Percentiles rank a stretch among this genome's conserved stretches.
These are phyloP conservation scores for Cordilura impudica DNA, from an alignment of 2,888 invertebrate genomes.

Conservation along the genomic window DNA sequence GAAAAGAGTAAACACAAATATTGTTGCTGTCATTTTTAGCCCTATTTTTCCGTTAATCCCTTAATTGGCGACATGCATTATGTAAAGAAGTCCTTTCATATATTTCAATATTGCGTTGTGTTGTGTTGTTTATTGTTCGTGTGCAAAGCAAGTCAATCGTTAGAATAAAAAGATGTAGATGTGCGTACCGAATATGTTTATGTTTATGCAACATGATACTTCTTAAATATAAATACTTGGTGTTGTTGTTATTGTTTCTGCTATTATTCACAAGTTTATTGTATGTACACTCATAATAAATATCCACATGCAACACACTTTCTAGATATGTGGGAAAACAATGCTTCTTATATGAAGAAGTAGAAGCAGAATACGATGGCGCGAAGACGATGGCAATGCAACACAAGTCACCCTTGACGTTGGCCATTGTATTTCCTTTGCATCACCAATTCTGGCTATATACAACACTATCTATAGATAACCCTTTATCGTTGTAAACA, in stretches of 20 bases:
- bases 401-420: slow-evolving; percentile 62
- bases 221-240: slow-evolving; percentile 21
- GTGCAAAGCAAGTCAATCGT: slow-evolving; percentile 35
- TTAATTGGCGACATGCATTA: slow-evolving; percentile 53
- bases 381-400: slow-evolving; percentile 35
- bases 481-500: slow-evolving; percentile 5
- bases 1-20: slow-evolving; percentile 16
- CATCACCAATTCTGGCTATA: not conserved
- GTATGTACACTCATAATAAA: not conserved
- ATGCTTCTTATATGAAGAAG: slow-evolving; percentile 7
- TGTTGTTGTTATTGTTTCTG: slow-evolving; percentile 6
- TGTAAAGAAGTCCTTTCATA: slow-evolving; percentile 12
- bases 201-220: slow-evolving; percentile 46
- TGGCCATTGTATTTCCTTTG: slow-evolving; percentile 42
- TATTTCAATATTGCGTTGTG: slow-evolving; percentile 15
- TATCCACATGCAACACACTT: not conserved
- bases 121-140: slow-evolving; percentile 30
- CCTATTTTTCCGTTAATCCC: slow-evolving; percentile 33
- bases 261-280: slow-evolving; percentile 14
- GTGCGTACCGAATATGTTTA: not conserved
- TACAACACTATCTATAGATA: not conserved
- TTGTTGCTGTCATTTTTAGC: slow-evolving; percentile 12
- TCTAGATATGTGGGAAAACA: slow-evolving; percentile 39
- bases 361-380: too few relatives aligned
- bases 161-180: slow-evolving; percentile 10